phyloP scores from a whole-genome alignment of 2,888 invertebrate genomes.

The Lasius fuliginosus region DNA sequence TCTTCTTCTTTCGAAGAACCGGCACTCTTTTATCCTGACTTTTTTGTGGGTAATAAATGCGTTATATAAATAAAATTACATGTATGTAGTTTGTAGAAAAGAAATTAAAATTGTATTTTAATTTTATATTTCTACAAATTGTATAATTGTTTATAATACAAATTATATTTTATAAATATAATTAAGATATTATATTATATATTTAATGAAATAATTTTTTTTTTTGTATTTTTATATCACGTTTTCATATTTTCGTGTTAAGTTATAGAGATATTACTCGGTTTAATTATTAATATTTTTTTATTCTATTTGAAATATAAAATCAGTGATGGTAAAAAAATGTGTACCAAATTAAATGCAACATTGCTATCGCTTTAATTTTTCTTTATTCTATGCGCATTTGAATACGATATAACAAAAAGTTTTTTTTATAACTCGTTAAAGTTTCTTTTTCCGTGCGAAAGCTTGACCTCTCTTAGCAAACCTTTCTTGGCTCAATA shows the following conservation, averaged over 20 bases:
- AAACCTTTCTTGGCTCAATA: not conserved
- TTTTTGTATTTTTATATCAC: no score
- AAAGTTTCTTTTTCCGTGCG: slow-evolving; percentile 2
- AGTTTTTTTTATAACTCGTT: slow-evolving; percentile 1
- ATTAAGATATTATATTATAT: not conserved
- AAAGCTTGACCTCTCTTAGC: slow-evolving; percentile 11
- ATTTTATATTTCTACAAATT: no score
- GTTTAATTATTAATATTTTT: not conserved
- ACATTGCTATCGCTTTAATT: not conserved
- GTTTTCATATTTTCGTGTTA: not conserved
- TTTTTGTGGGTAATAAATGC: not conserved
- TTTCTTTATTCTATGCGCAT: not conserved
- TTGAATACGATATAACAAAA: not conserved
- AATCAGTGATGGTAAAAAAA: not conserved
- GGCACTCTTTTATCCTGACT: not conserved
- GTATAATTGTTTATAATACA: no score
- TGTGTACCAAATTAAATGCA: not conserved
- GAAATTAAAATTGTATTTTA: slow-evolving; percentile 3
- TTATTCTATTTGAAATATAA: not conserved
- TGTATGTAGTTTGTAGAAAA: not conserved
- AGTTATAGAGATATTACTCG: not conserved
- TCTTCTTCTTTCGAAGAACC: not conserved
- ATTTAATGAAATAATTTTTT: not conserved
- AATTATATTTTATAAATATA: no score
- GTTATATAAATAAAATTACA: slow-evolving; percentile 32